Conservation (phyloP, 2,797 vertebrate genomes). For the Euthynnus affinis region DNA sequence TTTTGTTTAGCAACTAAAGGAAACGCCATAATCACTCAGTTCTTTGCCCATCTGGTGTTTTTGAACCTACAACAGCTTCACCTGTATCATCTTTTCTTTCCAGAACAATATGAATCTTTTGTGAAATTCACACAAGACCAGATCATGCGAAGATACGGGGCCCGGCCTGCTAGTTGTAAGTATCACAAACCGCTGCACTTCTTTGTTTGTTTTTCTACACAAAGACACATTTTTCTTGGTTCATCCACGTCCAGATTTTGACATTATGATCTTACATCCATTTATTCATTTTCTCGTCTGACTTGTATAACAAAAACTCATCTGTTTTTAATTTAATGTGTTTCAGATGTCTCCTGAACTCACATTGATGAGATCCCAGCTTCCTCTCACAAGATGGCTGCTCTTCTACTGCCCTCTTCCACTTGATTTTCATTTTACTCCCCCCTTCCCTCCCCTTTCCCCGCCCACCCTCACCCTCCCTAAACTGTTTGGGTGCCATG, state of each 20-base stretch:
- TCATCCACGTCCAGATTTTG: not conserved
- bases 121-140: slow-evolving; percentile 98
- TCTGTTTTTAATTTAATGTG: not conserved
- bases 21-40: not conserved
- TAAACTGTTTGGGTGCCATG: slow-evolving; percentile 86
- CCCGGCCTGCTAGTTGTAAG: slow-evolving; percentile 94
- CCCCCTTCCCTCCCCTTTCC: not conserved
- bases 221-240: not conserved
- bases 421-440: slow-evolving; percentile 73
- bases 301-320: not conserved
- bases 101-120: slow-evolving; percentile 97
- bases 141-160: slow-evolving; percentile 95
- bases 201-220: not conserved
- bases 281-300: not conserved
- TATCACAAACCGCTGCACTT: slow-evolving; percentile 33
- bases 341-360: slow-evolving; percentile 94
- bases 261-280: not conserved
- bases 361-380: slow-evolving; percentile 80
- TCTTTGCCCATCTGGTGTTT: slow-evolving; percentile 6
- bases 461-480: not conserved
- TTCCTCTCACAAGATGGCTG: slow-evolving; percentile 88
- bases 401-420: slow-evolving; percentile 70
- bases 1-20: not conserved
- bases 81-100: slow-evolving; percentile 29
- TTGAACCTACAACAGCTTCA: not conserved